phyloP scores from a whole-genome alignment of 2,797 vertebrate genomes.

The Helarctos malayanus region DNA sequence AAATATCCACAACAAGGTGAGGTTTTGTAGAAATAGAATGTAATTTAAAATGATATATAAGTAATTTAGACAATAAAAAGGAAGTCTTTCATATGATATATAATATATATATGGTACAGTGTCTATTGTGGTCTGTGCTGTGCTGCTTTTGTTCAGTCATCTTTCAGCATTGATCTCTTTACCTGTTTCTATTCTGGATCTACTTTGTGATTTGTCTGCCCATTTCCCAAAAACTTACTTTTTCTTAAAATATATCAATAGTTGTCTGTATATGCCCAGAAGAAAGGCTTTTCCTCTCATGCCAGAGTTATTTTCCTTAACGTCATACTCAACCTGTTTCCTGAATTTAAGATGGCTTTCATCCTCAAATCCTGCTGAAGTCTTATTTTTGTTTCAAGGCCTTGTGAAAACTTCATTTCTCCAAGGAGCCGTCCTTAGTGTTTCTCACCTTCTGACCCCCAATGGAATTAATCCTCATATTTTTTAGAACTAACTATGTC shows the following conservation, averaged over 20 bases:
- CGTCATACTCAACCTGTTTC: not conserved
- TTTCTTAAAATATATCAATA: not conserved
- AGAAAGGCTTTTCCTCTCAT: slow-evolving; percentile 14
- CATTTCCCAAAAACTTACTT: not conserved
- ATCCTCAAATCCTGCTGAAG: not conserved
- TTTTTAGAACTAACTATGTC: not conserved
- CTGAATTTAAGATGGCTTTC: slow-evolving; percentile 47
- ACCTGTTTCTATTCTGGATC: not conserved
- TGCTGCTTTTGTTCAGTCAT: not conserved
- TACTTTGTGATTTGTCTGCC: not conserved
- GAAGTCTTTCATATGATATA: not conserved
- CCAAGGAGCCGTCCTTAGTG: not conserved
- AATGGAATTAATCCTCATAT: not conserved
- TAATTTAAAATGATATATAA: not conserved
- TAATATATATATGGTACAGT: not conserved
- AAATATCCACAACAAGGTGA: not conserved
- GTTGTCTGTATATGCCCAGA: not conserved
- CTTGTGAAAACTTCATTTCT: slow-evolving; percentile 8
- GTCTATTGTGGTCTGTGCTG: not conserved
- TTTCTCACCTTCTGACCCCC: not conserved
- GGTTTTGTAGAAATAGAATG: not conserved
- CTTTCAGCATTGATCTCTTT: not conserved
- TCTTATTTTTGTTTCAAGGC: not conserved
- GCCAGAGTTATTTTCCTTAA: not conserved
- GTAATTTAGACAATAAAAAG: not conserved